Evolutionary conservation across 2,113 vertebrate genomes (phyloP), one percentile per base, ranked within the genome.

Genomic region (Cephalopholis sonnerati): DNA sequence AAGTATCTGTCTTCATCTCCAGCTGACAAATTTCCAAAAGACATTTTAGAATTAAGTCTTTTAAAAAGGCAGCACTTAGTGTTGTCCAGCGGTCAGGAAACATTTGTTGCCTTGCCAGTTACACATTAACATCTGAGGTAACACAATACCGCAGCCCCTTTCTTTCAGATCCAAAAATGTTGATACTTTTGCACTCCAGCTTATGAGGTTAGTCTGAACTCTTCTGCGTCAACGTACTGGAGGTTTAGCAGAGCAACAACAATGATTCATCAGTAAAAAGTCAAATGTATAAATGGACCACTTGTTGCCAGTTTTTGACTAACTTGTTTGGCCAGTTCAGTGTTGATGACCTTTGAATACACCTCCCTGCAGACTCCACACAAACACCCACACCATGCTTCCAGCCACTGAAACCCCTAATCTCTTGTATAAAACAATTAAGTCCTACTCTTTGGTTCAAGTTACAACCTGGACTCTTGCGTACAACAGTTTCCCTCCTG

Each of bases 61-160:
- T 53, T 41, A 3, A 54, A 73, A 29, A 58, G 54, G 12, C 29
- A n/a, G 44, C n/a, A 12, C 29, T 29, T 44, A 51, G 5, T 63
- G 36, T 62, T 69, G 75, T 69, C 41, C 57, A 74, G 79, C 70
- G 59, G 55, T 75, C 65, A 24, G 22, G 7, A 69, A 67, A 39
- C 24, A 36, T 27, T 13, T 17, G 62, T 61, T 76, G 68, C 29
- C 41, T 55, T 2, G 16, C 22, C 17, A 70, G 82, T 83, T 81
- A 84, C 66, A 81, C 62, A 86, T 84, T 79, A 82, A 84, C 86
- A 62, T 66, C n/a, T 20, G 39, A 50, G 44, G 51, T 53, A 61
- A 63, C 22, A 20, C 15, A 44, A 64, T 41, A 32, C 65, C 24
- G 32, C 8, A 2, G 36, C 18, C 18, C 36, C 18, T 2, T 15